A percentile compares a stretch with the other conserved stretches of the same genome.
These are phyloP conservation scores for Hylaeus anthracinus DNA, from an alignment of 1,140 invertebrate genomes.

Conservation along the genomic window DNA sequence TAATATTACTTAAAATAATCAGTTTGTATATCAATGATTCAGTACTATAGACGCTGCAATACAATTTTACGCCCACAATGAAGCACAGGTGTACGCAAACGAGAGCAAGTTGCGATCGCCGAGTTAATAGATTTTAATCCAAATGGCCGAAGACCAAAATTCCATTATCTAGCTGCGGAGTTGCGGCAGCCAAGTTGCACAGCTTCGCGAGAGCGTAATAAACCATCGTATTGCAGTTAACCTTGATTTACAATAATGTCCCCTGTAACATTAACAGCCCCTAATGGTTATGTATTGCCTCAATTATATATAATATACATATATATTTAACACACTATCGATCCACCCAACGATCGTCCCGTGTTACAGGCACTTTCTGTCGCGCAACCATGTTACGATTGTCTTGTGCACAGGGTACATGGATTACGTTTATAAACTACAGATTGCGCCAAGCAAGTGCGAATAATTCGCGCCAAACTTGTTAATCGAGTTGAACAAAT, in stretches of 20 bases:
- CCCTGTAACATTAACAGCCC: constrained; percentile 72
- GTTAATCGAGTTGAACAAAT: neutral
- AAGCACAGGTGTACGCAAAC: constrained; percentile 12
- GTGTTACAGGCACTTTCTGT: constrained; percentile 55
- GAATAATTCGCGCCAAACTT: constrained; percentile 32
- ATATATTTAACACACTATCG: constrained; percentile 60
- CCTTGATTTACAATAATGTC: constrained; percentile 76
- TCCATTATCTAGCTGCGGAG: constrained; percentile 68
- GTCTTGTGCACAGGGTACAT: constrained; percentile 27
- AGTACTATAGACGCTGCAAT: no score
- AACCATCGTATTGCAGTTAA: constrained; percentile 72
- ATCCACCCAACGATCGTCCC: constrained; percentile 61
- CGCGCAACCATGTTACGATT: constrained; percentile 12
- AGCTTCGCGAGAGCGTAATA: constrained; percentile 71
- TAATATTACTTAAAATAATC: no score
- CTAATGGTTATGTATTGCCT: constrained; percentile 73
- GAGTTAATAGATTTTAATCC: constrained; percentile 65
- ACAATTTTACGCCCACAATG: neutral
- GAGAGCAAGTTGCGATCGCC: constrained; percentile 46
- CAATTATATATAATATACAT: constrained; percentile 62
- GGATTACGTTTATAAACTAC: constrained; percentile 10
- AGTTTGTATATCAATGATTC: no score
- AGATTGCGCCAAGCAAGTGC: constrained; percentile 17
- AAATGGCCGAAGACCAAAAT: constrained; percentile 60
- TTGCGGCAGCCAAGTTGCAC: constrained; percentile 67